phyloP scores from a whole-genome alignment of 2,888 invertebrate species.

The Achlya flavicornis region DNA sequence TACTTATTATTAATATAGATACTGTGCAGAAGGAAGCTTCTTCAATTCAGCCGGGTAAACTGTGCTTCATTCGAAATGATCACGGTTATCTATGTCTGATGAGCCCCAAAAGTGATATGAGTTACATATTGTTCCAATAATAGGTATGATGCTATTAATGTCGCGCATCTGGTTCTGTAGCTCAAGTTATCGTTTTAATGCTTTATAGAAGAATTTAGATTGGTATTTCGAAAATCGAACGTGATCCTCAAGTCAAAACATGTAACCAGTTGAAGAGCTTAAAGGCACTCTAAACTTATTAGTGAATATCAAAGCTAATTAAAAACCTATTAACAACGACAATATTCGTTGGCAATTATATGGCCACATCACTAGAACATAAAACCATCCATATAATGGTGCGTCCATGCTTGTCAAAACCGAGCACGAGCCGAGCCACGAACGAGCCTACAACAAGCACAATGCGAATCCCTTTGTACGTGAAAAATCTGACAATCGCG shows the following conservation, averaged over 20 bases:
- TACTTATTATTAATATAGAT: constrained; percentile 66
- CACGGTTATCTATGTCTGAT: constrained; percentile 37
- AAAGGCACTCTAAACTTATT: neutral
- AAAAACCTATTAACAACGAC: neutral
- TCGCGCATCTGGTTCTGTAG: no score
- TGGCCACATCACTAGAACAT: neutral
- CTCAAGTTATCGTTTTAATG: no score
- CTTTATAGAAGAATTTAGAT: no score
- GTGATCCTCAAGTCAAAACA: no score
- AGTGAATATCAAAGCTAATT: neutral
- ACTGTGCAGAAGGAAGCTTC: constrained; percentile 58
- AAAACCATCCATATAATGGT: no score
- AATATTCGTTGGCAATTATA: neutral
- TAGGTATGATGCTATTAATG: neutral
- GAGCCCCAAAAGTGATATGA: constrained; percentile 20
- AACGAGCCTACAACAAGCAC: no score
- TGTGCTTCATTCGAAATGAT: constrained; percentile 60
- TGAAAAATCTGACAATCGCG: no score
- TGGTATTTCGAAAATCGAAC: no score
- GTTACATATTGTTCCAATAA: constrained; percentile 12
- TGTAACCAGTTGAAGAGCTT: no score
- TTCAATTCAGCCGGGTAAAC: constrained; percentile 57
- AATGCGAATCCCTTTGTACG: no score
- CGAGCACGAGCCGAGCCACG: no score
- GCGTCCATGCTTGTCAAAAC: no score